A percentile compares a stretch with the other conserved stretches of the same genome.
Conservation (phyloP, 2,888 invertebrate genomes). For the Scotopteryx bipunctaria region DNA sequence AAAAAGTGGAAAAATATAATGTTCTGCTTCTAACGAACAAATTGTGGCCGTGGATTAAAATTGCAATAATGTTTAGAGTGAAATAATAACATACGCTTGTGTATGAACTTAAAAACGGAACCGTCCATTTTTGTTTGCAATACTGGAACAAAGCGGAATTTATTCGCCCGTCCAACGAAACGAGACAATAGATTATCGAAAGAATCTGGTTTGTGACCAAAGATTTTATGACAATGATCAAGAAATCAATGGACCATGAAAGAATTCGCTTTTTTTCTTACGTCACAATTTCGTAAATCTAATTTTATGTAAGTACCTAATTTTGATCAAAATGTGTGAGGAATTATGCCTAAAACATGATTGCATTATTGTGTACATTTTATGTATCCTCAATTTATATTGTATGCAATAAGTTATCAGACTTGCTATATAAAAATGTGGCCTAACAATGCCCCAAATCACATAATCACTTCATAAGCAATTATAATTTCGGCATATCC, state of each 20-base stretch:
- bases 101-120: not conserved
- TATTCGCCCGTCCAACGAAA: slow-evolving; percentile 47
- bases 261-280: not conserved
- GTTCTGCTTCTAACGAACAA: too few relatives aligned
- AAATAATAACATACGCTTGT: not conserved
- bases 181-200: slow-evolving; percentile 2
- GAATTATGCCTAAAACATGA: not conserved
- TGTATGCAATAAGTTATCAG: not conserved
- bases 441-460: slow-evolving; percentile 55
- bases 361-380: not conserved
- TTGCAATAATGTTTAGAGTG: not conserved
- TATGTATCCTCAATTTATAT: not conserved
- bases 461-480: slow-evolving; percentile 45
- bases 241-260: too few relatives aligned
- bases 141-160: slow-evolving; percentile 36
- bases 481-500: slow-evolving; percentile 61
- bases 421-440: slow-evolving; percentile 17
- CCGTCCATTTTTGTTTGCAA: slow-evolving; percentile 18
- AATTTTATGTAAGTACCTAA: not conserved
- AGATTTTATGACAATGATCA: too few relatives aligned
- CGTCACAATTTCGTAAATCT: too few relatives aligned
- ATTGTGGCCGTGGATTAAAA: slow-evolving; percentile 5
- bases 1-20: too few relatives aligned
- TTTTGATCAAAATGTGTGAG: not conserved
- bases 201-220: too few relatives aligned